Conservation (phyloP, 2,113 vertebrate genomes). For the Phaetusa simplex region DNA sequence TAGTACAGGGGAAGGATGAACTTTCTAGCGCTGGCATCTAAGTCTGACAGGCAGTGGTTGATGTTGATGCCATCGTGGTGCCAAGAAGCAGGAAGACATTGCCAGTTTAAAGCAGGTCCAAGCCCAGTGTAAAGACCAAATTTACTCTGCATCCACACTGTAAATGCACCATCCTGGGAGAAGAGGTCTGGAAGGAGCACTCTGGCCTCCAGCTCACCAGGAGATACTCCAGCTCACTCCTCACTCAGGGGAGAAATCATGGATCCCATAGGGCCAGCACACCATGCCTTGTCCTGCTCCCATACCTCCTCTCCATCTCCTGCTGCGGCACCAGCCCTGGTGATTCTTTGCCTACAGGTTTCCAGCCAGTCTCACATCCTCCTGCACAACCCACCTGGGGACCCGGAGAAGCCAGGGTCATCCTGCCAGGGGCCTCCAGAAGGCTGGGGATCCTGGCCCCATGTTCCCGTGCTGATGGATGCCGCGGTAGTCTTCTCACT, state of each 20-base stretch:
- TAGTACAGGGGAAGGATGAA: background rate
- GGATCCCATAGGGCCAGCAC: background rate
- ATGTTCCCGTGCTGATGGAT: background rate
- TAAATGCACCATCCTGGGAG: background rate
- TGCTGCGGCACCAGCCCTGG: rapidly evolving
- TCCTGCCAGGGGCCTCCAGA: rapidly evolving
- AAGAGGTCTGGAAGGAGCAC: background rate
- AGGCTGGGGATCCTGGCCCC: background rate
- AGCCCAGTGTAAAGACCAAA: background rate
- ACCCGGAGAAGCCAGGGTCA: background rate
- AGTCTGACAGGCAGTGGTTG: background rate
- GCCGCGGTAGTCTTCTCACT: background rate
- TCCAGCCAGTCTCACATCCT: background rate
- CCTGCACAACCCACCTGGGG: background rate
- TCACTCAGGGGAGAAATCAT: background rate
- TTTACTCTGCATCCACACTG: background rate
- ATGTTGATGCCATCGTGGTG: background rate
- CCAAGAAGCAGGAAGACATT: background rate
- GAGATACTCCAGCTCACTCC: background rate
- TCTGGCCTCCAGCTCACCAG: background rate
- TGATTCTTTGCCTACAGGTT: background rate
- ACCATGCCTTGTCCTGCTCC: background rate
- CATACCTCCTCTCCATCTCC: background rate
- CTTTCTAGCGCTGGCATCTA: background rate
- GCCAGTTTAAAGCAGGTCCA: background rate